Evolutionary conservation across 2,888 invertebrate genomes (phyloP).

Genomic region (Machimus atricapillus): DNA sequence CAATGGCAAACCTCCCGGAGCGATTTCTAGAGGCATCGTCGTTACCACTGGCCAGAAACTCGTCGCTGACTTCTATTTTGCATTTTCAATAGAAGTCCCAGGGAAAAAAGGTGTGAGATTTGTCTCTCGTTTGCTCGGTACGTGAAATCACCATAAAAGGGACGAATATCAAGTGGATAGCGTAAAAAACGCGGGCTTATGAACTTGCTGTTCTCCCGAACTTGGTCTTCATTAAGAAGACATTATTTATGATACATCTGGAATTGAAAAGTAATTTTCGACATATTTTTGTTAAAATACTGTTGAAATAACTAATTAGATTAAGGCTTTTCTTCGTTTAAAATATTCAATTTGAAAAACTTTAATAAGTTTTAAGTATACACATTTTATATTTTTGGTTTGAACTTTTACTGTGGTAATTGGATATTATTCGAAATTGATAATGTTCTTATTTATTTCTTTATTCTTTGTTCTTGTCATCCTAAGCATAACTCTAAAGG

Average conservation of each 20-base stretch:
- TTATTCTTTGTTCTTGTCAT: too few relatives aligned
- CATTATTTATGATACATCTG: not conserved
- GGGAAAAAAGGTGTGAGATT: constrained; percentile 10
- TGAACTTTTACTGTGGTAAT: too few relatives aligned
- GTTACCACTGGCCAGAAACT: not conserved
- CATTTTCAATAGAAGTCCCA: not conserved
- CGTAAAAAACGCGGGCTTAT: not conserved
- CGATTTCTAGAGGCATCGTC: not conserved
- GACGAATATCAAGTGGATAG: not conserved
- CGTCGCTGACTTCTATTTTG: not conserved
- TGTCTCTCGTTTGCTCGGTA: not conserved
- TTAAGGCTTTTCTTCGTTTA: too few relatives aligned
- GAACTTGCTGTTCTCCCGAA: not conserved
- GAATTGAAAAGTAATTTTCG: not conserved
- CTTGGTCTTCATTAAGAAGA: not conserved
- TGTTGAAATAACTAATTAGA: too few relatives aligned
- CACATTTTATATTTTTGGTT: too few relatives aligned
- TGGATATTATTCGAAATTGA: too few relatives aligned
- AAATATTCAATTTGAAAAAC: too few relatives aligned
- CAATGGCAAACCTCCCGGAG: constrained; percentile 9
- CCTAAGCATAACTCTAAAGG: too few relatives aligned
- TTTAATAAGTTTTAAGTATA: too few relatives aligned
- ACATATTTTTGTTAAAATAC: too few relatives aligned
- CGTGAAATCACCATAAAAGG: not conserved
- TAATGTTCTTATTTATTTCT: too few relatives aligned